Conservation (phyloP, 2,888 invertebrate species). For the Nomada goodeniana region DNA sequence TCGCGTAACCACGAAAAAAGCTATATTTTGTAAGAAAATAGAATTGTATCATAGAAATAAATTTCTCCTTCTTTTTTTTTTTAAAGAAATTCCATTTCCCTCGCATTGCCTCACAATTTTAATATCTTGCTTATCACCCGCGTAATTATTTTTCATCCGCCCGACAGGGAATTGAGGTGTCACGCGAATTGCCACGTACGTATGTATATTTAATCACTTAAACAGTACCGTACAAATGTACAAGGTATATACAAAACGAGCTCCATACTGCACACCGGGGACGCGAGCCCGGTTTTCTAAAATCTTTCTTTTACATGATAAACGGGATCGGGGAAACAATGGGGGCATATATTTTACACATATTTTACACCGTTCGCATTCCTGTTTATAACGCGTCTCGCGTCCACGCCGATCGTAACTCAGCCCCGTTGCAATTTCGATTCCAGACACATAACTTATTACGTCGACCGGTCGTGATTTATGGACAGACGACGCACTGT, state of each 20-base stretch:
- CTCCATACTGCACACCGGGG: constrained; percentile 44
- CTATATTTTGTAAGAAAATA: neutral
- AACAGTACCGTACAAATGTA: constrained; percentile 80
- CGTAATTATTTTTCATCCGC: neutral
- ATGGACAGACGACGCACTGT: constrained; percentile 22
- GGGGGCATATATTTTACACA: constrained; percentile 56
- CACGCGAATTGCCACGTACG: constrained; percentile 11
- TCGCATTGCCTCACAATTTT: too few species aligned
- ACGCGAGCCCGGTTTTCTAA: constrained; percentile 7
- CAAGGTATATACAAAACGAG: constrained; percentile 78
- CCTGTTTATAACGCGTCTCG: constrained; percentile 19
- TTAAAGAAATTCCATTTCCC: neutral
- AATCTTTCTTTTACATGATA: constrained; percentile 14
- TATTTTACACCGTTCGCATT: constrained; percentile 44
- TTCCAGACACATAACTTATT: constrained; percentile 25
- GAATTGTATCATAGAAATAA: constrained; percentile 4
- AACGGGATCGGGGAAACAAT: constrained; percentile 34
- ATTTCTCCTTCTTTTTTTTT: neutral
- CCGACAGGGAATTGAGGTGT: neutral
- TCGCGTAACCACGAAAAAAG: neutral
- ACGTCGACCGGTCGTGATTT: constrained; percentile 35
- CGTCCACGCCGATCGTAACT: constrained; percentile 35
- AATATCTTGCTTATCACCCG: too few species aligned
- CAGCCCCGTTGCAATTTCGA: constrained; percentile 38
- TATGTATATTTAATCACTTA: constrained; percentile 67